Base-by-base conservation (phyloP, 2,888 invertebrate genomes). In the Lypha dubia region DNA sequence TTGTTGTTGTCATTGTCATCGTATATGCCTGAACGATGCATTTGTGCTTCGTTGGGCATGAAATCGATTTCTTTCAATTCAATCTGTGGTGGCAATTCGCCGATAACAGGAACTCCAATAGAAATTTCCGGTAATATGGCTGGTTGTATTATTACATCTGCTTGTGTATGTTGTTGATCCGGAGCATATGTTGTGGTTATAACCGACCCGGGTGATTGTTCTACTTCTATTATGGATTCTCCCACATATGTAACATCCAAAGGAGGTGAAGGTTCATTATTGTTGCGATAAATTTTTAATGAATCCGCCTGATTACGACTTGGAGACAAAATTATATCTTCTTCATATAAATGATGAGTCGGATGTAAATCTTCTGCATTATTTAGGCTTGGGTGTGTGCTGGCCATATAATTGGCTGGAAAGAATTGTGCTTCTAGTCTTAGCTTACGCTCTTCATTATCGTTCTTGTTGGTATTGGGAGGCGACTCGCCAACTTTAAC, bases 101-200 rank as follows among this genome's bases (percentile, higher is more conserved):
- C 92, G 79, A 93, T 93, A 2, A 92, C 91, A 0, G 92, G 92
- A 20, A 92, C 92, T 13, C 92, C 92, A 35, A 92, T 91, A 1
- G 92, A 90, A 87, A 92, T 87, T 75, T 92, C 92, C 5, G 92
- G 91, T n/a, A 91, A 87, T 51, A 91, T 88, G 9, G 92, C 92
- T 8, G 92, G 92, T 79, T 92, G 91, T 65, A 92, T 92, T 4
- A 93, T 89, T 24, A 92, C 92, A 79, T 92, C 92, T 28, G 90
- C 88, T 58, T 87, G 86, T 35, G 85, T 70, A 5, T 83, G 76
- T 74, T 4, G n/a, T 0, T 87, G 87, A 13, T 82, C 67, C 0
- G 84, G 15, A 0, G 71, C 62, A 28, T 63, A 75, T 44, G 88
- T 88, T 22, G 86, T 88, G 1, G 86, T 73, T 7, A 83, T 84